These are phyloP conservation scores for Gymnothorax javanicus DNA, from an alignment of 2,797 vertebrate genomes.

Conservation along the genomic window DNA sequence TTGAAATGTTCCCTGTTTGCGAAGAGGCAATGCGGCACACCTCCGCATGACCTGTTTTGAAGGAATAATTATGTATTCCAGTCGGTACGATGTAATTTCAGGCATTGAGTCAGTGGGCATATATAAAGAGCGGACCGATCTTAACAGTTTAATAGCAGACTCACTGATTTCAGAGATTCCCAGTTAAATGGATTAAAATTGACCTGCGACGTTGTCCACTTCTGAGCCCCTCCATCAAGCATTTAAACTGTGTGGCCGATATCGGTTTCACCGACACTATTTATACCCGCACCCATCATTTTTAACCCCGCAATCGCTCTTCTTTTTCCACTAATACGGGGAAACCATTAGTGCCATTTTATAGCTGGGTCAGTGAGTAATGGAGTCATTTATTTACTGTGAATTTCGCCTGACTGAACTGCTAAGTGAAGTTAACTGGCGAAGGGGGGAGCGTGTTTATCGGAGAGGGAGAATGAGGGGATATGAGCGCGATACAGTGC, in stretches of 20 bases:
- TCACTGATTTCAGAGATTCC: neutral
- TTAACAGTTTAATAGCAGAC: neutral
- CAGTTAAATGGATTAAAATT: neutral
- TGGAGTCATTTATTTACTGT: neutral
- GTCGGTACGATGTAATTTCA: slow-evolving; percentile 14
- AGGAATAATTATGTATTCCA: neutral
- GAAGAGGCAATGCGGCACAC: slow-evolving; percentile 17
- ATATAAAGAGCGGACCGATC: neutral
- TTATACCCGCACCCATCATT: neutral
- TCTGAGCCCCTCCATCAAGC: neutral
- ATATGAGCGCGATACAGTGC: neutral
- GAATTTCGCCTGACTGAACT: slow-evolving; percentile 1
- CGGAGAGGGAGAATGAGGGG: neutral
- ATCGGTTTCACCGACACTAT: neutral
- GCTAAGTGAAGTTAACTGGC: neutral
- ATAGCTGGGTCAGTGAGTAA: neutral
- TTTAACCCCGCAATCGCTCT: neutral
- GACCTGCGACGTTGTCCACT: neutral
- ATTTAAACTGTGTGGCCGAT: neutral
- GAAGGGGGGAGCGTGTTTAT: neutral
- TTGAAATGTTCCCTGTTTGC: slow-evolving; percentile 13
- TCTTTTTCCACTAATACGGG: neutral
- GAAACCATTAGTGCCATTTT: slow-evolving; percentile 2
- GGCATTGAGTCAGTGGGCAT: neutral
- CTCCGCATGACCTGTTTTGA: slow-evolving; percentile 14